Evolutionary conservation across 2,888 invertebrate genomes (phyloP), one percentile per base, ranked within the genome.

Genomic region (Meteorus colon): DNA sequence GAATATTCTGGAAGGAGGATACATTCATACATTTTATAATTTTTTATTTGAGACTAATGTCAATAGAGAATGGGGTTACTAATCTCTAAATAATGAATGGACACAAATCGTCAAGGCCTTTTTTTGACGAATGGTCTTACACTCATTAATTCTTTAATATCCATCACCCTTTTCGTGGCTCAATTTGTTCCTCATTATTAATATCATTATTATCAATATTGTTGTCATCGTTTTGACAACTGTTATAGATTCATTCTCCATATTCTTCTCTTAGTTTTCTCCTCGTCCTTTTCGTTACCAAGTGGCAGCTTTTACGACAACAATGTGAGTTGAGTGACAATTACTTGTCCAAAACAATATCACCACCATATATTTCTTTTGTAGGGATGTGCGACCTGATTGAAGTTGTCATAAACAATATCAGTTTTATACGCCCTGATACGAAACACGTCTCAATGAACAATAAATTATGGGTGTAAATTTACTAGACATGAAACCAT

Each of bases 41-140:
- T 24, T 24, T 24, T 24, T 24, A 24, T 24, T 24, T 24, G 24
- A 48, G 77, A 71, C 63, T 74, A 24, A 80, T 80, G 79, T 79
- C 81, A 76, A 80, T 81, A 82, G 79, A 82, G 84, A 88, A 86
- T 84, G 86, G 88, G 89, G 87, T 87, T 88, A 88, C 89, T 88
- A 89, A 88, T 89, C 88, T 86, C 83, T 84, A 85, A 86, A 87
- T 87, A 88, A 88, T 88, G 88, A 88, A 88, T 86, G 88, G 86
- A 86, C 85, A 86, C 48, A n/a, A 86, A 86, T 87, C 84, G 84
- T 81, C 81, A 82, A 79, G 80, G 83, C 79, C 78, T 83, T 79
- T 74, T 75, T 71, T 73, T 48, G 78, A 81, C 80, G 80, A 80
- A 78, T 63, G 31, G 76, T 78, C 29, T 60, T 77, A 80, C 76